phyloP scores from a whole-genome alignment of 1,140 invertebrate species.

The Zophobas atratus region DNA sequence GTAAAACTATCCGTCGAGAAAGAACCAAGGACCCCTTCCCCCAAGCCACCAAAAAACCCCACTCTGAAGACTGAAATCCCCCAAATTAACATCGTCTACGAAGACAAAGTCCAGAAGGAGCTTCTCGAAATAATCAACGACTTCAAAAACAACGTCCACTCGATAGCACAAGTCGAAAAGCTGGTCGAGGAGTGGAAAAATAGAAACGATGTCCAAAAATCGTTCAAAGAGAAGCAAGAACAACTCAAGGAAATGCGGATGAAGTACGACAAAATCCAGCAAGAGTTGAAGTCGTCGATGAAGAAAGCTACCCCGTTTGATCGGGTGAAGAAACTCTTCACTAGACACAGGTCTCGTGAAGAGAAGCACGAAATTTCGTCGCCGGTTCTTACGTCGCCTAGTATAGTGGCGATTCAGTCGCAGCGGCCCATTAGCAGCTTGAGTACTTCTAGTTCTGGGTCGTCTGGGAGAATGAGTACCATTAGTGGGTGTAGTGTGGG shows the following conservation, averaged over 20 bases:
- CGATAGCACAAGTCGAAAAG: slow-evolving; percentile 87
- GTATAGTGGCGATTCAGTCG: slow-evolving; percentile 54
- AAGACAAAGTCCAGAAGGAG: slow-evolving; percentile 79
- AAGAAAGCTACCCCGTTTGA: slow-evolving; percentile 86
- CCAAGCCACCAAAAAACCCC: slow-evolving; percentile 2
- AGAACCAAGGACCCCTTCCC: neutral
- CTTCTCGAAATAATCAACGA: slow-evolving; percentile 90
- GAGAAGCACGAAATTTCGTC: slow-evolving; percentile 51
- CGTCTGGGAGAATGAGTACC: slow-evolving; percentile 83
- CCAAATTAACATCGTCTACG: slow-evolving; percentile 46
- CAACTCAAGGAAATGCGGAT: slow-evolving; percentile 84
- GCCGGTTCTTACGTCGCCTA: slow-evolving; percentile 46
- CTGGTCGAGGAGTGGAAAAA: slow-evolving; percentile 89
- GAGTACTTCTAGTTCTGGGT: slow-evolving; percentile 83
- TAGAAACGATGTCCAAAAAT: slow-evolving; percentile 88
- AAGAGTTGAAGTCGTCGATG: slow-evolving; percentile 78
- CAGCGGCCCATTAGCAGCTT: slow-evolving; percentile 79
- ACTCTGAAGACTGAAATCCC: slow-evolving; percentile 17
- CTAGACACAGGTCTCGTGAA: slow-evolving; percentile 67
- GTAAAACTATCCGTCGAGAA: slow-evolving; percentile 26
- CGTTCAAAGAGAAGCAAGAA: slow-evolving; percentile 87
- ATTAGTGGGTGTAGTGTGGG: slow-evolving; percentile 84
- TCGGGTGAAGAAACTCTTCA: slow-evolving; percentile 83
- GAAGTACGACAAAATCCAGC: slow-evolving; percentile 87
- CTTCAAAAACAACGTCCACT: slow-evolving; percentile 91